Evolutionary conservation across 2,888 invertebrate genomes (phyloP), one percentile per base, ranked within the genome.

Genomic region (Cybosia mesomella): DNA sequence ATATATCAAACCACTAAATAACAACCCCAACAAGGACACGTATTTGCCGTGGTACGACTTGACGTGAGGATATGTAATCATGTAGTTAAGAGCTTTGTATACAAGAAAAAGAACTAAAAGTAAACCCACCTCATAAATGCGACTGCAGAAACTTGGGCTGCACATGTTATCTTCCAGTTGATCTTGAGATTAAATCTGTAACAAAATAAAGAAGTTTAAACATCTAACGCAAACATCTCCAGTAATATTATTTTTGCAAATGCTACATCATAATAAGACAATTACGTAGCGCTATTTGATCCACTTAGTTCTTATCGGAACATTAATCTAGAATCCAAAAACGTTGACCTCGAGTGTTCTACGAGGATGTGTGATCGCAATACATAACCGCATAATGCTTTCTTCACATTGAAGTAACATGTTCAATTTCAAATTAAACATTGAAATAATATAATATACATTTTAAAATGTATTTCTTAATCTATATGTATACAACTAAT

Each of bases 241-340:
- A 63, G 70, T 67, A 60, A 71, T 68, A 76, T 77, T 11, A 80
- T 80, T 82, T n/a, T 80, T 68, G 82, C 82, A 74, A 82, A 76
- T 71, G 72, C 80, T 75, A 77, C 75, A 79, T 77, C 75, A 79
- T 79, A 79, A 76, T 77, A 81, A 80, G 78, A 83, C 82, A 83
- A 84, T 83, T 84, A 84, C 77, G 79, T 76, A 68, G 81, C 74
- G 73, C 67, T 79, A 73, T 76, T 79, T 77, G 77, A 75, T 82
- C 77, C 81, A 83, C 79, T 78, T 74, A 70, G 70, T 73, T 72
- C 34, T 73, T 82, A 84, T 84, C 83, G 78, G 76, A 71, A 73
- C 80, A 81, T 78, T 73, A 78, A 83, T 84, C 84, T 80, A 62
- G 65, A 75, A 70, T 71, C 78, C 13, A 74, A 82, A 81, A 76